Percentiles rank a stretch among this genome's conserved stretches.
Conservation (phyloP, 2,888 invertebrate species). For the Liodrosophila aerea region DNA sequence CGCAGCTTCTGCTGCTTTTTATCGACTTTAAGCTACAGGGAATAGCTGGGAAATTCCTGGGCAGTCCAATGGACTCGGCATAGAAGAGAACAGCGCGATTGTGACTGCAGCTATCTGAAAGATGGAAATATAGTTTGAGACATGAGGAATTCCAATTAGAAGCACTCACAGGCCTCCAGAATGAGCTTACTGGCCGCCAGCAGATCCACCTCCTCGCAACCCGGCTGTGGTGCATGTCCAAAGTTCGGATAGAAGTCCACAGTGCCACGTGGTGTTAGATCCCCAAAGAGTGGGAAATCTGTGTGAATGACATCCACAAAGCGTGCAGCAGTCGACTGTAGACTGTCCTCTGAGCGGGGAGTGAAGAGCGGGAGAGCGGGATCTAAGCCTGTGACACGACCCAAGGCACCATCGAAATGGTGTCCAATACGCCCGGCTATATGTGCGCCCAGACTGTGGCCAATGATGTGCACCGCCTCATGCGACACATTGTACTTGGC, state of each 20-base stretch:
- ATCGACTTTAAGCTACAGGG: slow-evolving; percentile 71
- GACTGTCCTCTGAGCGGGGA: slow-evolving; percentile 67
- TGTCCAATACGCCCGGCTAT: slow-evolving; percentile 79
- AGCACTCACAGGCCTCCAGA: slow-evolving; percentile 70
- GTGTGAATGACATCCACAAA: slow-evolving; percentile 82
- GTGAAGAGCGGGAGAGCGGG: slow-evolving; percentile 81
- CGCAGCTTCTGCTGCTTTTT: slow-evolving; percentile 36
- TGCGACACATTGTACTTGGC: slow-evolving; percentile 44
- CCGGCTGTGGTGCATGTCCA: slow-evolving; percentile 79
- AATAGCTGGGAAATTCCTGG: slow-evolving; percentile 76
- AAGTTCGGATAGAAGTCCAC: slow-evolving; percentile 81
- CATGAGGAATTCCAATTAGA: not conserved
- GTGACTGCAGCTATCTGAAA: slow-evolving; percentile 80
- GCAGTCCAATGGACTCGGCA: slow-evolving; percentile 79
- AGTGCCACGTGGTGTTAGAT: slow-evolving; percentile 76
- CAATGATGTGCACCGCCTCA: slow-evolving; percentile 76
- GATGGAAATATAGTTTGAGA: rapidly evolving
- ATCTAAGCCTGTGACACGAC: slow-evolving; percentile 81
- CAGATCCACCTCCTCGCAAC: slow-evolving; percentile 79
- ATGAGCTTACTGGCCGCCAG: slow-evolving; percentile 73
- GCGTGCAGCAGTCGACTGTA: slow-evolving; percentile 67
- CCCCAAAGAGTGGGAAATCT: slow-evolving; percentile 79
- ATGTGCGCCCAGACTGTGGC: slow-evolving; percentile 82
- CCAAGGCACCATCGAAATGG: slow-evolving; percentile 78
- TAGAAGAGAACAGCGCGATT: slow-evolving; percentile 79